Conservation (phyloP, 2,888 invertebrate species). For the Hydrotaea cyrtoneurina region DNA sequence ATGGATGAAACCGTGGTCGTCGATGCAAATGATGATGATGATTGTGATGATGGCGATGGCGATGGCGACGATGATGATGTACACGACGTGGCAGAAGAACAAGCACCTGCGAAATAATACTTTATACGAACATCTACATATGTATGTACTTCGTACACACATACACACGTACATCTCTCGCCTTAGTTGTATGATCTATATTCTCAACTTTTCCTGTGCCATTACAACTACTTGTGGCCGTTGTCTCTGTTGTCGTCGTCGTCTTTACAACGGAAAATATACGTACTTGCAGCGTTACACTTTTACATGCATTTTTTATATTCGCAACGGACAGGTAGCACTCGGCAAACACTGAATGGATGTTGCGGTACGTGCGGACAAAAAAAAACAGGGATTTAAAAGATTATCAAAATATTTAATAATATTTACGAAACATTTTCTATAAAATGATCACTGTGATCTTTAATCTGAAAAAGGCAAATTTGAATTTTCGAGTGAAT, state of each 20-base stretch:
- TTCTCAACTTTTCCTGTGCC: constrained; percentile 17
- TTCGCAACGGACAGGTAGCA: neutral
- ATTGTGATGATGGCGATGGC: too few species aligned
- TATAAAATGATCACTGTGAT: too few species aligned
- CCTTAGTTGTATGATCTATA: neutral
- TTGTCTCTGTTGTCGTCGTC: constrained; percentile 15
- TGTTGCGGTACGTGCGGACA: too few species aligned
- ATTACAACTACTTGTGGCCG: constrained; percentile 10
- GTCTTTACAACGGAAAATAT: constrained; percentile 11
- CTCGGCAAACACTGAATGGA: neutral
- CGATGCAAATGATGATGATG: neutral
- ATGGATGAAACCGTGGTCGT: neutral
- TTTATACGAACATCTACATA: constrained; percentile 9
- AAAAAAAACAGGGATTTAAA: too few species aligned
- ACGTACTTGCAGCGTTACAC: constrained; percentile 39
- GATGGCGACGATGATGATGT: too few species aligned
- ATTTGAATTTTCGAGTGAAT: too few species aligned
- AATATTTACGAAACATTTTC: too few species aligned
- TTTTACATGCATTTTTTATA: neutral
- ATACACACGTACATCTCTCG: too few species aligned
- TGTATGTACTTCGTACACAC: neutral
- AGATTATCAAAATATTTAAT: too few species aligned
- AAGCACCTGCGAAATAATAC: constrained; percentile 42
- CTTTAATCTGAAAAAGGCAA: too few species aligned
- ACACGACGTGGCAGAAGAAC: neutral